A percentile compares a stretch with the other conserved stretches of the same genome.
Conservation (phyloP, 53 echinoderm and acorn worm species). For the Actinopyga echinites region DNA sequence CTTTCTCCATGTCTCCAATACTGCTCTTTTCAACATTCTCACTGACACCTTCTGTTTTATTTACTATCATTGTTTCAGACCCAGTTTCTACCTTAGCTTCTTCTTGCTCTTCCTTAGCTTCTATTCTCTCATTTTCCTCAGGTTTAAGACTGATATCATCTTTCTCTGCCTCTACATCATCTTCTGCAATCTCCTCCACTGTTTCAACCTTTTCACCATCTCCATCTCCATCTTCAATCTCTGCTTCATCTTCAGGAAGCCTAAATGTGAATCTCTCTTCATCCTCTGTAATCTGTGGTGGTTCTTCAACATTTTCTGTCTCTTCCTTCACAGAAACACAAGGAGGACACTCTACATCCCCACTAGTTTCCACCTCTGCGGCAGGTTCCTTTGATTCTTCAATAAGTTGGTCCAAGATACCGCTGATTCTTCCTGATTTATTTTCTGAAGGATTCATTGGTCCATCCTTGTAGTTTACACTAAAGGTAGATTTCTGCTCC, state of each 20-base stretch:
- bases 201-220: background rate
- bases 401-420: constrained; percentile 32
- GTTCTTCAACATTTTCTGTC: background rate
- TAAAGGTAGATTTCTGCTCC: constrained; percentile 17
- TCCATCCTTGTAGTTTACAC: background rate
- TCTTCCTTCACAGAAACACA: no score
- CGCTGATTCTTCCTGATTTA: background rate
- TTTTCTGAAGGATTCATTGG: background rate
- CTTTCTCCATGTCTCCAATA: no score
- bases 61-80: background rate
- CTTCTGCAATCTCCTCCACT: background rate
- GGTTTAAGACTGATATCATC: constrained; percentile 4
- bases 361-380: no score
- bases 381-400: constrained; percentile 16
- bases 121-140: constrained; percentile 22
- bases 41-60: background rate
- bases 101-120: background rate
- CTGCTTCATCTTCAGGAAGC: constrained; percentile 4
- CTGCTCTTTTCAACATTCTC: no score
- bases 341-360: no score
- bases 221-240: background rate
- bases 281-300: background rate
- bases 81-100: background rate
- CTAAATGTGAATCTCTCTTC: background rate
- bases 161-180: constrained; percentile 34